Percentiles rank a stretch among this genome's conserved stretches.
These are phyloP conservation scores for Prionace glauca DNA, from an alignment of 2,797 vertebrate species.

Conservation along the genomic window DNA sequence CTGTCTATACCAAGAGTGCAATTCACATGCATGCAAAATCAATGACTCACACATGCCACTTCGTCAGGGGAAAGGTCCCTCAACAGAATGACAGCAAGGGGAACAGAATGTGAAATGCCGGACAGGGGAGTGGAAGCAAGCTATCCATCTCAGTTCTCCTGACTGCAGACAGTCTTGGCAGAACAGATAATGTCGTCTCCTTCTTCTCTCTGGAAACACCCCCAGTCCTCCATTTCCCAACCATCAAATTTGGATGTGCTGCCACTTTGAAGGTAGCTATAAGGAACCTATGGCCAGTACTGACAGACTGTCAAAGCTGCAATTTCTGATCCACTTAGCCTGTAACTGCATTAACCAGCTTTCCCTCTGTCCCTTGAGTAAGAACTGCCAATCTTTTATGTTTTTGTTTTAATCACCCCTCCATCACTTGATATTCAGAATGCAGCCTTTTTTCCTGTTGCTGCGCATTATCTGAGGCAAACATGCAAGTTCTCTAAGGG, in stretches of 20 bases:
- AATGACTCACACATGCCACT: not conserved
- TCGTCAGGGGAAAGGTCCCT: not conserved
- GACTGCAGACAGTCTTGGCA: not conserved
- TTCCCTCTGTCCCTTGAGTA: slow-evolving; percentile 12
- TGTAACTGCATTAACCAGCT: slow-evolving; percentile 18
- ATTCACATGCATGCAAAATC: not conserved
- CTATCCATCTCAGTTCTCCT: not conserved
- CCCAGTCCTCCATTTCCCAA: not conserved
- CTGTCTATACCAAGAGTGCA: not conserved
- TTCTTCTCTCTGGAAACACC: no score
- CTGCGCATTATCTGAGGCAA: slow-evolving; percentile 24
- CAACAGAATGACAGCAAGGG: not conserved
- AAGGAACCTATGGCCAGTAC: not conserved
- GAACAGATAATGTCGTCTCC: not conserved
- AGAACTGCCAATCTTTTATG: slow-evolving; percentile 31
- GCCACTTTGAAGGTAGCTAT: not conserved
- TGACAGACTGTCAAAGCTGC: not conserved
- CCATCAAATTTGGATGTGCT: not conserved
- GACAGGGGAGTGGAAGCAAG: not conserved
- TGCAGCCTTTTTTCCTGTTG: not conserved
- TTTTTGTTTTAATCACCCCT: slow-evolving; percentile 32
- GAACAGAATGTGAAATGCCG: not conserved
- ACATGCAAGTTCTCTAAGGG: not conserved
- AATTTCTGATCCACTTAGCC: slow-evolving; percentile 21
- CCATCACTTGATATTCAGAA: slow-evolving; percentile 29